A percentile compares a stretch with the other conserved stretches of the same genome.
phyloP scores from a whole-genome alignment of 2,888 invertebrate species.

The Meliscaeva auricollis region DNA sequence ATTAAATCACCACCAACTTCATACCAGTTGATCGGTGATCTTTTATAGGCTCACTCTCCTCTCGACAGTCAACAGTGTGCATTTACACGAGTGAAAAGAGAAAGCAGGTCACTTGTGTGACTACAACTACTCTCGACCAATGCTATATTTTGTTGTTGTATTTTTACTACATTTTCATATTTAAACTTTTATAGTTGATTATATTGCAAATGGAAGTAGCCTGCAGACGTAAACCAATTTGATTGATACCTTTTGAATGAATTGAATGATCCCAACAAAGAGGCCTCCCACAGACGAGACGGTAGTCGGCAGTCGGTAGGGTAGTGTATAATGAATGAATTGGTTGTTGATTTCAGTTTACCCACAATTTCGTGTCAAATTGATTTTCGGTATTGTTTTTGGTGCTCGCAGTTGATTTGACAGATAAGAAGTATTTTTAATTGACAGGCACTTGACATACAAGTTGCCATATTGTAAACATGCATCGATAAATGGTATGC shows the following conservation, averaged over 20 bases:
- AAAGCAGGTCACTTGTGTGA: constrained; percentile 74
- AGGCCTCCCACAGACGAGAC: constrained; percentile 39
- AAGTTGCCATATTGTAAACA: constrained; percentile 22
- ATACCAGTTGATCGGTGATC: constrained; percentile 45
- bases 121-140: constrained; percentile 34
- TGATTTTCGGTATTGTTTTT: constrained; percentile 29
- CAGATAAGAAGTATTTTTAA: constrained; percentile 48
- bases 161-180: constrained; percentile 6
- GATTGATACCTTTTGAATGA: constrained; percentile 33
- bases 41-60: constrained; percentile 41
- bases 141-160: constrained; percentile 3
- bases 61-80: constrained; percentile 4
- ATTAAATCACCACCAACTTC: constrained; percentile 36
- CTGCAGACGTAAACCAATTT: constrained; percentile 31
- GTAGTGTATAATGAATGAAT: constrained; percentile 22
- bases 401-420: constrained; percentile 39
- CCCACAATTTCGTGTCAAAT: constrained; percentile 35
- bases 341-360: constrained; percentile 33
- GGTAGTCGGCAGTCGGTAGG: neutral
- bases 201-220: constrained; percentile 46
- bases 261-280: constrained; percentile 38
- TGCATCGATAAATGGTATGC: neutral
- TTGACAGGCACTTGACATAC: constrained; percentile 52
- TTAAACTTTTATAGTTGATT: constrained; percentile 21
- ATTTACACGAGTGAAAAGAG: constrained; percentile 68